Evolutionary conservation across 2,888 invertebrate species (phyloP).

Genomic region (Aphelenchoides bicaudatus): DNA sequence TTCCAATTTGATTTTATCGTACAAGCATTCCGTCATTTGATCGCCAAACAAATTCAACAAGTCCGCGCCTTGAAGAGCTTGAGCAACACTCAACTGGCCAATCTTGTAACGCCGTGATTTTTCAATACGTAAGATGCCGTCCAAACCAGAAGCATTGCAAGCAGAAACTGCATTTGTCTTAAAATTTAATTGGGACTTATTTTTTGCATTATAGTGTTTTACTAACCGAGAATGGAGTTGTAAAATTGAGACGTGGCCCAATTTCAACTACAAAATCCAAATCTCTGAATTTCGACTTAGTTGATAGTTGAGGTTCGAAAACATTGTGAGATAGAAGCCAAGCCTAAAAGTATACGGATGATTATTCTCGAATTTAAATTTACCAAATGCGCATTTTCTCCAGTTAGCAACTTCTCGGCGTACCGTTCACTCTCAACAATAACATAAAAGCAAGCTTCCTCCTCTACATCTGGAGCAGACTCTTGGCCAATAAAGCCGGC

Average conservation of each 20-base stretch:
- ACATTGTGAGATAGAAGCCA: constrained; percentile 75
- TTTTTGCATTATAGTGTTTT: too few species aligned
- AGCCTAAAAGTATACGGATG: too few species aligned
- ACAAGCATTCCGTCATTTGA: constrained; percentile 83
- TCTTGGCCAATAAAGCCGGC: too few species aligned
- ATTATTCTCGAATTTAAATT: too few species aligned
- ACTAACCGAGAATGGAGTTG: constrained; percentile 88
- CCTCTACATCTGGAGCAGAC: too few species aligned
- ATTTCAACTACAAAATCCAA: constrained; percentile 72
- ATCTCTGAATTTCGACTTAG: constrained; percentile 24
- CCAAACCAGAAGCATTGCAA: constrained; percentile 77
- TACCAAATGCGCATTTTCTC: constrained; percentile 65
- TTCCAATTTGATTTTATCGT: constrained; percentile 69
- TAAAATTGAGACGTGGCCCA: constrained; percentile 83
- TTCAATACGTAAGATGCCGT: constrained; percentile 76
- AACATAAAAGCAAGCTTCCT: constrained; percentile 79
- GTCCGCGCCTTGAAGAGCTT: neutral
- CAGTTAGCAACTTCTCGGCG: constrained; percentile 63
- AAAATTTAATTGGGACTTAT: too few species aligned
- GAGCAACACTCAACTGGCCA: neutral
- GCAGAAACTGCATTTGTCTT: constrained; percentile 95
- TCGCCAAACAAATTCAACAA: constrained; percentile 30
- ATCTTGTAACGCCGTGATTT: constrained; percentile 73
- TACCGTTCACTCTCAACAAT: constrained; percentile 63
- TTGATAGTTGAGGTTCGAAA: constrained; percentile 43